Conservation (phyloP, 1,140 invertebrate species). For the Musca domestica region DNA sequence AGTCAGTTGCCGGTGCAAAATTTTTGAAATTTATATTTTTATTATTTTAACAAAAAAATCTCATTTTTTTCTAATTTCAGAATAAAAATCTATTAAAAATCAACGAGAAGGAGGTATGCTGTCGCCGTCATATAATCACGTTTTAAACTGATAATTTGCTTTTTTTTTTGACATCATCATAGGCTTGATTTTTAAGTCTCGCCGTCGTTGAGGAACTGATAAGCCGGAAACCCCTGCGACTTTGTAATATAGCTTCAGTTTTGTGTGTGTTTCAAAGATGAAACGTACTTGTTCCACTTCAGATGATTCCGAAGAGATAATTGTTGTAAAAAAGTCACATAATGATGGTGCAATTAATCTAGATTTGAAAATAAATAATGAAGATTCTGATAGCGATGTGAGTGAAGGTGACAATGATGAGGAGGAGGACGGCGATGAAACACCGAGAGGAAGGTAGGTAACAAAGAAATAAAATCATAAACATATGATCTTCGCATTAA, state of each 20-base stretch:
- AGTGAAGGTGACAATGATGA: neutral
- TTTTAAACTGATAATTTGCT: constrained; percentile 9
- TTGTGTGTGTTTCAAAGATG: neutral
- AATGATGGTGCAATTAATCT: too few relatives aligned
- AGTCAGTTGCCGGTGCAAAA: too few relatives aligned
- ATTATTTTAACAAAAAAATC: neutral
- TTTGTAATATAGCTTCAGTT: neutral
- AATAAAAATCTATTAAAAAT: neutral
- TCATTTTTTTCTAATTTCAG: neutral
- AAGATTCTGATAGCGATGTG: too few relatives aligned
- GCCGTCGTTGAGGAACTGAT: neutral
- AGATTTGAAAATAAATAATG: neutral
- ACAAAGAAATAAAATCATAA: too few relatives aligned
- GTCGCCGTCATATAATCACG: too few relatives aligned
- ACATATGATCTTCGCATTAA: too few relatives aligned
- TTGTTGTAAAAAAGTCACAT: neutral
- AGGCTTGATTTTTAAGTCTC: neutral
- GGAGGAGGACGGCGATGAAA: neutral
- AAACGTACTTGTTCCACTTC: neutral
- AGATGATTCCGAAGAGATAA: neutral
- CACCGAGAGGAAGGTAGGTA: neutral
- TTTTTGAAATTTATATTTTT: too few relatives aligned
- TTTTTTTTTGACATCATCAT: neutral
- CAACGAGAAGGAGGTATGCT: too few relatives aligned
- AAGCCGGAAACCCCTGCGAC: neutral